phyloP scores from a whole-genome alignment of 1,140 invertebrate species.

The Heliothis virescens region DNA sequence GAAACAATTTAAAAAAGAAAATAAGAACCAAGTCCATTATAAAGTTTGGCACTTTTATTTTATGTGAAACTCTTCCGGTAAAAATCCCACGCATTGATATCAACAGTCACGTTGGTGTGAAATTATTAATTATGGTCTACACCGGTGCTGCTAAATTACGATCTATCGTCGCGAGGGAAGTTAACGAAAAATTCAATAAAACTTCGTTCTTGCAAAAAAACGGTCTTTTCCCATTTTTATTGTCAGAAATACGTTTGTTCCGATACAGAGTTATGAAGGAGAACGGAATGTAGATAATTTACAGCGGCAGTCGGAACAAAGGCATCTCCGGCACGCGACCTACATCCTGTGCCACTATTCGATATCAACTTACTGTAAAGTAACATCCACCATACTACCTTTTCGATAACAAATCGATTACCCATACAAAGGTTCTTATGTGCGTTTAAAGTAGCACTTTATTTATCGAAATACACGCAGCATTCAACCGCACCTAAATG shows the following conservation, averaged over 20 bases:
- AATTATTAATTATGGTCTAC: slow-evolving; percentile 11
- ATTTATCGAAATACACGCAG: too few species aligned
- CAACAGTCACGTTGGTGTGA: slow-evolving; percentile 24
- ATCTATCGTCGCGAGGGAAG: slow-evolving; percentile 6
- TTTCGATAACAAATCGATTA: slow-evolving; percentile 23
- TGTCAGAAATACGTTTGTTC: slow-evolving; percentile 50
- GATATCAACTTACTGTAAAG: slow-evolving; percentile 56
- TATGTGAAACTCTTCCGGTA: slow-evolving; percentile 57
- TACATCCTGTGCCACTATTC: slow-evolving; percentile 61
- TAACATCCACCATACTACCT: slow-evolving; percentile 22
- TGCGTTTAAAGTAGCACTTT: not conserved
- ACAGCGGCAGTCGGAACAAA: slow-evolving; percentile 66
- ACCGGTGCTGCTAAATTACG: slow-evolving; percentile 15
- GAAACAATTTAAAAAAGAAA: not conserved
- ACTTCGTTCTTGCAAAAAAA: slow-evolving; percentile 42
- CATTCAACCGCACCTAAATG: not conserved
- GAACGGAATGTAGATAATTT: slow-evolving; percentile 72
- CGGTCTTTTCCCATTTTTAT: slow-evolving; percentile 47
- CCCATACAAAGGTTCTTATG: not conserved
- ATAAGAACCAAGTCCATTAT: not conserved
- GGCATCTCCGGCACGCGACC: slow-evolving; percentile 67
- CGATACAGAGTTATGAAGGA: slow-evolving; percentile 70
- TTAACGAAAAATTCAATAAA: slow-evolving; percentile 49
- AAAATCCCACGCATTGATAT: slow-evolving; percentile 34
- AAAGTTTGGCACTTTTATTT: slow-evolving; percentile 13